Conservation (phyloP, 2,888 invertebrate species). For the Acanthosoma haemorrhoidale region DNA sequence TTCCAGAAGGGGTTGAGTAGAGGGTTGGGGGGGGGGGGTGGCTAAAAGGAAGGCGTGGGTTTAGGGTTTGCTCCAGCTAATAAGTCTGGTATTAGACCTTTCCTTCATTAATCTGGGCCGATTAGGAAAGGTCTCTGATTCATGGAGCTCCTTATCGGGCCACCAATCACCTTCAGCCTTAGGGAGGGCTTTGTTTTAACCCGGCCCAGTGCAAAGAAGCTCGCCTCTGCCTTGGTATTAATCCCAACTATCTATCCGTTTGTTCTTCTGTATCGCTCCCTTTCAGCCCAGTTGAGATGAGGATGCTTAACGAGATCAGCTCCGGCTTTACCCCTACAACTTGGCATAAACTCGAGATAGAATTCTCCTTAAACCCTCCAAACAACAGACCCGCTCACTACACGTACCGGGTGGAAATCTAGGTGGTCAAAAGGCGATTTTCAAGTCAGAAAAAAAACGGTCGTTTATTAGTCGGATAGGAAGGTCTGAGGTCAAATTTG, state of each 20-base stretch:
- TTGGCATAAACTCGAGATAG: too few relatives aligned
- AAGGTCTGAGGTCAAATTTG: too few relatives aligned
- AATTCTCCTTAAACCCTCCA: too few relatives aligned
- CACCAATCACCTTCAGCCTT: neutral
- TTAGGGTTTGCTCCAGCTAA: neutral
- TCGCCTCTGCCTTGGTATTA: too few relatives aligned
- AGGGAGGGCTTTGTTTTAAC: neutral
- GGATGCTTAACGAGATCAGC: neutral
- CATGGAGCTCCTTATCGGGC: neutral
- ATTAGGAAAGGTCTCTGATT: neutral
- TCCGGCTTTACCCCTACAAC: too few relatives aligned
- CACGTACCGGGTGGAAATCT: too few relatives aligned
- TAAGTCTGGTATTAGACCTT: neutral
- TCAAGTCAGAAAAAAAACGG: too few relatives aligned
- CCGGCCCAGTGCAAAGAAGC: slow-evolving; percentile 5
- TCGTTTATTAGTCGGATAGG: too few relatives aligned
- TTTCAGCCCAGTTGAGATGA: neutral
- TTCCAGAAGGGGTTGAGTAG: too few relatives aligned
- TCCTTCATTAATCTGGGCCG: neutral
- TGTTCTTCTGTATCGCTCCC: neutral
- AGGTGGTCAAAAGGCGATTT: too few relatives aligned
- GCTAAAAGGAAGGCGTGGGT: neutral
- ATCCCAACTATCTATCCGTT: neutral
- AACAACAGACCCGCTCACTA: too few relatives aligned
- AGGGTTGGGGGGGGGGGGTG: neutral